Evolutionary conservation across 2,888 invertebrate species (phyloP).

Genomic region (Hyalella azteca): DNA sequence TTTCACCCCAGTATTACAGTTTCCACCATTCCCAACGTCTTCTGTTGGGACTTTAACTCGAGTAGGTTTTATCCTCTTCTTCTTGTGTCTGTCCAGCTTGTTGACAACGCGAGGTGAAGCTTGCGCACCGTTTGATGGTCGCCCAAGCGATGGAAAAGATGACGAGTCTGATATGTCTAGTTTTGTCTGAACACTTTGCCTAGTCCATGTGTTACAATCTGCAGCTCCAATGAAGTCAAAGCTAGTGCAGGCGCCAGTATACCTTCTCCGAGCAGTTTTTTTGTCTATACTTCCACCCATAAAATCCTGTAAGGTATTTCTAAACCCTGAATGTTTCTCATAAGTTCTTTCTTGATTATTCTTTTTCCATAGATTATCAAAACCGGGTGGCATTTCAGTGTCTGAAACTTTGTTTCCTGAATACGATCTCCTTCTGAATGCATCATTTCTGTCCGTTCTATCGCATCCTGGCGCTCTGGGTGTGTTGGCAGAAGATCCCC

Average conservation of each 20-base stretch:
- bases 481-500: background rate
- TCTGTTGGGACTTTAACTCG: conserved; percentile 32
- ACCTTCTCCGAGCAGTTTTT: conserved; percentile 20
- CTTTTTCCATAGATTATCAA: background rate
- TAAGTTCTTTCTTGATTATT: background rate
- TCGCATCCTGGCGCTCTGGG: background rate
- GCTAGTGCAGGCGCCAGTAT: background rate
- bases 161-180: conserved; percentile 52
- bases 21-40: background rate
- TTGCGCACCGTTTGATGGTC: background rate
- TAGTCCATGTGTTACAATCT: background rate
- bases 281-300: conserved; percentile 3
- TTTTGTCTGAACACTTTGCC: background rate
- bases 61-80: conserved; percentile 55
- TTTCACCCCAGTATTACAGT: background rate
- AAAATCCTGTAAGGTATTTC: conserved; percentile 34
- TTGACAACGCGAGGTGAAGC: background rate
- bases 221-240: background rate
- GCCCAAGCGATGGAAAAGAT: conserved; percentile 52
- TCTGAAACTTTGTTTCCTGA: background rate
- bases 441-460: background rate
- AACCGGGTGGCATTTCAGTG: background rate
- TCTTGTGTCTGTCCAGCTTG: conserved; percentile 39
- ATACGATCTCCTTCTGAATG: background rate
- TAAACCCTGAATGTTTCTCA: conserved; percentile 4